Base-by-base conservation (phyloP, 2,113 vertebrate species). In the Sclerurus mexicanus region DNA sequence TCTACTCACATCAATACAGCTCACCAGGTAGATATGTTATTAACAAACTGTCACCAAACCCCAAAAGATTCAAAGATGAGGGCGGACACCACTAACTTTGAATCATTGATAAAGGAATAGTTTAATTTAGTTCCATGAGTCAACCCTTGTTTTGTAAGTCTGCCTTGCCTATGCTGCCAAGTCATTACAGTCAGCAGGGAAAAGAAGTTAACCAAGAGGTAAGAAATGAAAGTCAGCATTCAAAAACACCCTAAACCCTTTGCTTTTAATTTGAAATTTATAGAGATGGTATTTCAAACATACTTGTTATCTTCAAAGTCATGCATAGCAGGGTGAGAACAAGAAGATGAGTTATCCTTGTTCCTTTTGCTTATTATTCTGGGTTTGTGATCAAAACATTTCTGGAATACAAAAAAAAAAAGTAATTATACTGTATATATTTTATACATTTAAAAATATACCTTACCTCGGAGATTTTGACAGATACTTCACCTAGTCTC, bases 341-440 rank as follows among this genome's bases (percentile, higher is more conserved):
- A 99, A 74, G 98, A 97, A 40, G 98, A 97, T 25, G 98, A 98
- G 80, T 98, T 98, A 93, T 99, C 99, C 97, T 99, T 99, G 97
- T 99, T 99, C 96, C 98, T 98, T 98, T 99, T 99, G 98, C 99
- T 99, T 98, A 99, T 99, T 97, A 99, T 99, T 98, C 99, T 98
- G 86, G 99, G 99, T 95, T 99, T 99, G 98, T 99, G 99, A 97
- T 99, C 99, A 98, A 99, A 99, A 98, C 99, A 99, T 96, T 99
- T 99, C 99, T 99, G 97, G 35, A 98, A 98, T 31, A 98, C 10
- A 98, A 89, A 95, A 94, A 60, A 27, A 50, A 50, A 50, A 24
- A 91, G 52, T 50, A 55, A 85, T 97, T 92, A 93, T 7, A 95
- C 14, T 73, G 71, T 81, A 75, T 49, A 4, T 60, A 67, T 92